phyloP scores from a whole-genome alignment of 2,797 vertebrate species.

The Bucorvus abyssinicus region DNA sequence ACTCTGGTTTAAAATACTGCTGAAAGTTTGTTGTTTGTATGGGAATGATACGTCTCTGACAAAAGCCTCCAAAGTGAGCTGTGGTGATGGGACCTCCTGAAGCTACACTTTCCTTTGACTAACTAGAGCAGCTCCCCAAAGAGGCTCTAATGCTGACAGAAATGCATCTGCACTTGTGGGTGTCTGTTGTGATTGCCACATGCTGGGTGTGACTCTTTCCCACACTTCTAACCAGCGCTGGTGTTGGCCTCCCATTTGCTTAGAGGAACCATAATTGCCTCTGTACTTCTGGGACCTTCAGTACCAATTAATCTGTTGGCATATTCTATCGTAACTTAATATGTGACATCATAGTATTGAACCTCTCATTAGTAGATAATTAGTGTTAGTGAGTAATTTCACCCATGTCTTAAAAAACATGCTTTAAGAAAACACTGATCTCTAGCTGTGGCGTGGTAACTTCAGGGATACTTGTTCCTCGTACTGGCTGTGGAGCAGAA shows the following conservation, averaged over 20 bases:
- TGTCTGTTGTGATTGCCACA: rapidly evolving
- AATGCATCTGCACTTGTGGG: background rate
- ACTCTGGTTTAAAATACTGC: background rate
- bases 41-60: background rate
- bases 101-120: background rate
- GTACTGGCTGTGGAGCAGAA: background rate
- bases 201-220: background rate
- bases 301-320: background rate
- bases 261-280: background rate
- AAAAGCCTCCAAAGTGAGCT: background rate
- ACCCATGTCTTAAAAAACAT: background rate
- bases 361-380: background rate
- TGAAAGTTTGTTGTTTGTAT: background rate
- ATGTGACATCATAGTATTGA: background rate
- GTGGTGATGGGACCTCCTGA: background rate
- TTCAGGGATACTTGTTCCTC: background rate
- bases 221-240: background rate
- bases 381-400: background rate
- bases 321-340: background rate
- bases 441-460: background rate
- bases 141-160: background rate
- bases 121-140: background rate
- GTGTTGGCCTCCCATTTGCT: background rate
- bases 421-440: background rate
- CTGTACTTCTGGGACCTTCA: background rate